Base-by-base conservation (phyloP, 2,888 invertebrate species). In the Tenthredo mesomela region DNA sequence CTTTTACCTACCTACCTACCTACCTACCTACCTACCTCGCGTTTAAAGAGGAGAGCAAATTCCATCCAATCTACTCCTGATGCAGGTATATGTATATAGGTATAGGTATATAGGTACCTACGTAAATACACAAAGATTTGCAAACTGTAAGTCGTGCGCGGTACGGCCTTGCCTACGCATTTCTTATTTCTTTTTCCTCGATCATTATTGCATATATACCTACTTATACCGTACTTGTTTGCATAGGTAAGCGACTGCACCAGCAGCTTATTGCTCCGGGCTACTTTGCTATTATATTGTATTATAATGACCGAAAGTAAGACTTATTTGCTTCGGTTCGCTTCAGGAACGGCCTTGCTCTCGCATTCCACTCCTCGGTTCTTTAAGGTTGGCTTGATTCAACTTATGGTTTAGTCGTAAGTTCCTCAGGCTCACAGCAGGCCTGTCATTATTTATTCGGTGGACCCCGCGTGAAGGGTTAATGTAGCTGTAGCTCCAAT, bases 261-360 rank as follows among this genome's bases (percentile, higher is more conserved):
- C 71, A 18, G 40, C 40, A 71, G 29, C 67, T 47, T 15, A 61
- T 75, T 54, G 75, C 84, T 71, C n/a, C 43, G 50, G 29, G 75
- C 43, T 61, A 73, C 75, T 43, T 50, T 37, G 75, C 75, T 71
- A 73, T 70, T 84, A 84, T 84, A 54, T 54, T 75, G 84, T 75
- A 75, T 84, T 77, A 84, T 75, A 84, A 84, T 78, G 78, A 84
- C 84, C 85, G 85, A 85, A 85, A 85, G 83, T 85, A 85, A 43
- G 73, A 85, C 82, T 71, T 83, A 83, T 73, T 85, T 73, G 85
- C 85, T 73, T 85, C 70, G 73, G 65, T 58, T 83, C 21, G 85
- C 85, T 43, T 82, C 70, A 67, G 82, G 43, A 75, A 84, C 85
- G 85, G 73, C 83, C 85, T 85, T 85, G 85, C 82, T 84, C 61